Conservation (phyloP, 2,113 vertebrate genomes). For the Labeo rohita region DNA sequence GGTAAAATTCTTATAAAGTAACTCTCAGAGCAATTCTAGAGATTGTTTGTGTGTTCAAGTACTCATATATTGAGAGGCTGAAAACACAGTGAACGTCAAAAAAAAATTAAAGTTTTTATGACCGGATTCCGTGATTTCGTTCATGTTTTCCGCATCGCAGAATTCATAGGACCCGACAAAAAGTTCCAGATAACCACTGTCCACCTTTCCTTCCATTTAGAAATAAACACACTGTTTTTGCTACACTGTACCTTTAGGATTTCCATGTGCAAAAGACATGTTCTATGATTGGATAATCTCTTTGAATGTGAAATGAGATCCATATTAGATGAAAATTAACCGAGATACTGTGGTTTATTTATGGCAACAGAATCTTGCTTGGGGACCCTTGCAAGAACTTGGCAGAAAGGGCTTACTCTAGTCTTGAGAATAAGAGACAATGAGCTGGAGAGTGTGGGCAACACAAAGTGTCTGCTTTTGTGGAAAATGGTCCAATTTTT, state of each 20-base stretch:
- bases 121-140: too few relatives aligned
- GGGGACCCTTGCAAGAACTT: neutral
- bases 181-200: neutral
- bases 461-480: slow-evolving; percentile 31
- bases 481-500: slow-evolving; percentile 10
- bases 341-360: neutral
- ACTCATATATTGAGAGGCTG: too few relatives aligned
- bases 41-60: too few relatives aligned
- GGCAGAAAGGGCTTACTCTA: slow-evolving; percentile 23
- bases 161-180: neutral
- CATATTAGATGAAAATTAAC: slow-evolving; percentile 1
- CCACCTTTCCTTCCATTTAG: neutral
- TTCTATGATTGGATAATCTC: neutral
- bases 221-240: neutral
- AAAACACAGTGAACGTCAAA: too few relatives aligned
- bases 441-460: slow-evolving; percentile 41
- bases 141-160: too few relatives aligned
- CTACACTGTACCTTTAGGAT: neutral
- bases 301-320: neutral
- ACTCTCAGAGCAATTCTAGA: too few relatives aligned
- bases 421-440: slow-evolving; percentile 9
- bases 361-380: slow-evolving; percentile 21
- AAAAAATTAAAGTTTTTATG: too few relatives aligned
- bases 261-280: neutral
- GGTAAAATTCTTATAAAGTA: too few relatives aligned